Conservation (phyloP, 1,140 invertebrate species). For the Ceratosolen solmsi region DNA sequence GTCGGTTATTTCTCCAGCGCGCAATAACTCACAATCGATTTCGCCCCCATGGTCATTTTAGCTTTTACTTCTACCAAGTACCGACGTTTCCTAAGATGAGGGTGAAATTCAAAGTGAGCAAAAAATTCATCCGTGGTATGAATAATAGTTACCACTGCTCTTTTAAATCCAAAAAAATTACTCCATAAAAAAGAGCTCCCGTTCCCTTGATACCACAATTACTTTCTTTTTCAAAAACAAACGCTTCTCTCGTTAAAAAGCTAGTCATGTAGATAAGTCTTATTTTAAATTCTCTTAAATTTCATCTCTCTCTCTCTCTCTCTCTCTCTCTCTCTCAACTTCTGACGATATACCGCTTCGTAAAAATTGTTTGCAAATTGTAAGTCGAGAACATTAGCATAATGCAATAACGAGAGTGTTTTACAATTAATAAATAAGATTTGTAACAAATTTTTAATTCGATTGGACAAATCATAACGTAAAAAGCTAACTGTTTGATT, state of each 20-base stretch:
- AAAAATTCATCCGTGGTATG: slow-evolving; percentile 28
- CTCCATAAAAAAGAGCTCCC: not conserved
- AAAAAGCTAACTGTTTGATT: too few species aligned
- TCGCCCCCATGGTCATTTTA: slow-evolving; percentile 42
- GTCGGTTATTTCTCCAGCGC: not conserved
- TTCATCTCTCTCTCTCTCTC: not conserved
- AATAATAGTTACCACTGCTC: slow-evolving; percentile 36
- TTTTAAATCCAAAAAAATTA: slow-evolving; percentile 20
- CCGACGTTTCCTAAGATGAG: not conserved
- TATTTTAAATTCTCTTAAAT: too few species aligned
- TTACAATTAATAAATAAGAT: too few species aligned
- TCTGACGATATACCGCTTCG: too few species aligned
- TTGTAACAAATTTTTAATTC: too few species aligned
- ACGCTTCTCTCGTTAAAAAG: not conserved
- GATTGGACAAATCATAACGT: too few species aligned
- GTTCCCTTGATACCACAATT: not conserved
- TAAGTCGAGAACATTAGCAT: too few species aligned
- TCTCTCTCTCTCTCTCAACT: too few species aligned
- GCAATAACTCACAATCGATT: slow-evolving; percentile 50
- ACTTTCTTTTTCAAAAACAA: not conserved
- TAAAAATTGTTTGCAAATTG: too few species aligned
- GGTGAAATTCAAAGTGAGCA: slow-evolving; percentile 43
- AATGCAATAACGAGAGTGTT: too few species aligned
- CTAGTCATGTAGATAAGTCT: not conserved
- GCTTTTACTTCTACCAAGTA: slow-evolving; percentile 26